These are phyloP conservation scores for Ichneumon xanthorius DNA, from an alignment of 2,888 invertebrate genomes.

Conservation along the genomic window DNA sequence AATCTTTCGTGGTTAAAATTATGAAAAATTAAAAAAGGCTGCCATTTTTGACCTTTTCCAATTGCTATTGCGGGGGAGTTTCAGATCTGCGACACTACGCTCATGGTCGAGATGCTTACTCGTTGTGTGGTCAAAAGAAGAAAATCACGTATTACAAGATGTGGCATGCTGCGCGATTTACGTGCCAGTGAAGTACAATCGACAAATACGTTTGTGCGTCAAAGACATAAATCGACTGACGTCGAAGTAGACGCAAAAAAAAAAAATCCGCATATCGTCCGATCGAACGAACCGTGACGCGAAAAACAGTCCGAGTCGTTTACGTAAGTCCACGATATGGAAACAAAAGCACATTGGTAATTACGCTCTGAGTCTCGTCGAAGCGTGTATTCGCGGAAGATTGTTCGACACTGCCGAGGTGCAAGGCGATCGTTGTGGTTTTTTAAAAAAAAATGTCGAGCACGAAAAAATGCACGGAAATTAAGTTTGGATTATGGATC, in stretches of 20 bases:
- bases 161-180: not conserved
- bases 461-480: not conserved
- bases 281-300: conserved; percentile 43
- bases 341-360: conserved; percentile 43
- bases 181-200: not conserved
- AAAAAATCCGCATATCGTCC: conserved; percentile 14
- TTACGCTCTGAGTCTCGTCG: not conserved
- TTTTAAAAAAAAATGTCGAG: too few species aligned
- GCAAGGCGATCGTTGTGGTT: not conserved
- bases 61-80: not conserved
- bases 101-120: not conserved
- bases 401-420: not conserved
- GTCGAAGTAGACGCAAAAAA: not conserved
- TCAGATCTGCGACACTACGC: not conserved
- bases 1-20: too few species aligned
- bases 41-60: too few species aligned
- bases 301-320: conserved; percentile 41
- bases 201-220: not conserved
- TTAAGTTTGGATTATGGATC: not conserved
- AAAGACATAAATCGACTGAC: not conserved
- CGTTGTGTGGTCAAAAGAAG: not conserved
- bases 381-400: not conserved
- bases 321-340: conserved; percentile 49
- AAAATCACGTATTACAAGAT: not conserved
- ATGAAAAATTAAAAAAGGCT: too few species aligned